Base-by-base conservation (phyloP, 1,140 invertebrate species). In the Drosophila ercepeae region DNA sequence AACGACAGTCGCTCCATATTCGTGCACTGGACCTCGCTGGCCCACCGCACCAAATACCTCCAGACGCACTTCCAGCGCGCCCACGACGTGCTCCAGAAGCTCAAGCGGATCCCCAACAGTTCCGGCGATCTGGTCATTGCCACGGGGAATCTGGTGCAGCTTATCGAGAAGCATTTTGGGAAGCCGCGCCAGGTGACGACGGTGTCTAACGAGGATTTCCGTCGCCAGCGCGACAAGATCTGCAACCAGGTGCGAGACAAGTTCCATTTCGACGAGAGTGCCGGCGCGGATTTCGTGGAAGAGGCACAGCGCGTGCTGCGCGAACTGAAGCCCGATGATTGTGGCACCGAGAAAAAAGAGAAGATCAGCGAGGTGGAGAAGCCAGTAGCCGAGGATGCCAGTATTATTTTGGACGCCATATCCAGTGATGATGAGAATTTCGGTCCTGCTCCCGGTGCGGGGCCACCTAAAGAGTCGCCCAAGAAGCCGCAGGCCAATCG, bases 1-100 rank as follows among this genome's bases (percentile, higher is more conserved):
- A 95, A 95, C 19, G 95, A 96, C 91, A 94, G 94, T 27, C 92
- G 95, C 23, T 96, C 94, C 13, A 95, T 96, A 57, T 94, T 96
- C 91, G 94, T 94, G 45, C 96, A 96, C 88, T 93, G 96, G 75
- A 94, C 94, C 2, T 95, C 95, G 77, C 94, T 94, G 78, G 94
- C 94, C 81, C 96, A 96, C 78, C 93, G 94, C 3, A 92, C 93
- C 68, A 94, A 93, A 49, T 94, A 93, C 68, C 61, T 94, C 14
- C 93, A 90, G 25, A 76, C 69, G 1, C 91, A 91, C 50, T 91
- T 81, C 34, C 78, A 79, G 11, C 78, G 83, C 46, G 84, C 88
- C 1, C 34, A 51, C 55, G 55, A 74, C 0, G 5, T 67, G 23
- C 54, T 88, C 11, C 74, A 70, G 25, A 65, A 60, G 67, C 75